These are phyloP conservation scores for Melinaea marsaeus DNA, from an alignment of 2,888 invertebrate species.

Conservation along the genomic window DNA sequence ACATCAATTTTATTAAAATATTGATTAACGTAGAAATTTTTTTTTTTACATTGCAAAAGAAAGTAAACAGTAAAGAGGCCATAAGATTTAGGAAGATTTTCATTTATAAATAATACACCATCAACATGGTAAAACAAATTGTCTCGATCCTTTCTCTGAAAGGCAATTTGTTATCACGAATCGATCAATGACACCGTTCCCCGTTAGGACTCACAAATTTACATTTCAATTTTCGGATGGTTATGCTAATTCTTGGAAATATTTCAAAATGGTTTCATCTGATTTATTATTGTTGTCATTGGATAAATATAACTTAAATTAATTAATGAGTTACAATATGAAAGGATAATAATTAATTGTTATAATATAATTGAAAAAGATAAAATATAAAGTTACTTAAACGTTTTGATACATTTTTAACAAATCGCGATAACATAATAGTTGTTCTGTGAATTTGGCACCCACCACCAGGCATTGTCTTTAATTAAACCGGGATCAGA, in stretches of 20 bases:
- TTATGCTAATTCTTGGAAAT: constrained; percentile 31
- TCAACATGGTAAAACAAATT: constrained; percentile 15
- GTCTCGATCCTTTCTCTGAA: constrained; percentile 19
- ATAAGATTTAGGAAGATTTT: too few species aligned
- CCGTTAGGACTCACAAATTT: constrained; percentile 32
- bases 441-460: constrained; percentile 41
- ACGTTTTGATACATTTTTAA: background rate
- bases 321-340: too few species aligned
- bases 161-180: constrained; percentile 34
- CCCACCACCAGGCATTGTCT: constrained; percentile 43
- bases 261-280: constrained; percentile 23
- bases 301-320: background rate
- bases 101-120: background rate
- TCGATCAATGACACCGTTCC: constrained; percentile 30
- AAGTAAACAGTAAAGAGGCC: too few species aligned
- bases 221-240: constrained; percentile 33
- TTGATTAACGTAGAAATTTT: too few species aligned
- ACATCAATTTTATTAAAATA: too few species aligned
- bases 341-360: too few species aligned
- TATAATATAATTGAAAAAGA: background rate
- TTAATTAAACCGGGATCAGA: constrained; percentile 69
- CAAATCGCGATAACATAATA: background rate
- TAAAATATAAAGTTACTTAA: background rate
- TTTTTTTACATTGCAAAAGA: too few species aligned
- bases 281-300: constrained; percentile 16